phyloP scores from a whole-genome alignment of 1,140 invertebrate species.

The Gryon sp. region DNA sequence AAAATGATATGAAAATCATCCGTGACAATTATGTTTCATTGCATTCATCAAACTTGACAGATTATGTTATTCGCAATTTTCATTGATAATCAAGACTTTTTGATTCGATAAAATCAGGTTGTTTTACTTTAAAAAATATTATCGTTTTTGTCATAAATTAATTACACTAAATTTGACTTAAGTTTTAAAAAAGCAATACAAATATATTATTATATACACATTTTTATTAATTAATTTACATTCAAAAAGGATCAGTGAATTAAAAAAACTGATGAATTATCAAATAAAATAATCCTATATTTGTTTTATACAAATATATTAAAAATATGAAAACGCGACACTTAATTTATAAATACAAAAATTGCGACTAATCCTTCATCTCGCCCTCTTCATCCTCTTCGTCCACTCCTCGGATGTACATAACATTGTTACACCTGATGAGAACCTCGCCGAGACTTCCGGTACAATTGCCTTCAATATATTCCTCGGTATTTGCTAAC shows the following conservation, averaged over 20 bases:
- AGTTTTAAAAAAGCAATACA: no score
- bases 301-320: slow-evolving; percentile 37
- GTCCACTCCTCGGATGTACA: slow-evolving; percentile 97
- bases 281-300: slow-evolving; percentile 40
- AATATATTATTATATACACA: no score
- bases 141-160: no score
- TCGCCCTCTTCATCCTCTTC: slow-evolving; percentile 99
- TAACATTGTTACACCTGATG: slow-evolving; percentile 98
- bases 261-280: neutral
- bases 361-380: slow-evolving; percentile 92
- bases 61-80: no score
- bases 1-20: neutral
- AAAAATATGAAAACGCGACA: slow-evolving; percentile 9
- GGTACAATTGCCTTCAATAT: slow-evolving; percentile 93
- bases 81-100: no score
- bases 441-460: slow-evolving; percentile 98
- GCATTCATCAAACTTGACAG: no score
- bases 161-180: no score
- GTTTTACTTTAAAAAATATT: no score
- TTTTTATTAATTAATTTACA: no score
- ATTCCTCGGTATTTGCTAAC: slow-evolving; percentile 99
- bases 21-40: no score
- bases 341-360: slow-evolving; percentile 28
- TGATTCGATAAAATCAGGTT: no score
- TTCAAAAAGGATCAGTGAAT: neutral